Evolutionary conservation across 2,113 vertebrate species (phyloP).

Genomic region (Eurystomus gularis): DNA sequence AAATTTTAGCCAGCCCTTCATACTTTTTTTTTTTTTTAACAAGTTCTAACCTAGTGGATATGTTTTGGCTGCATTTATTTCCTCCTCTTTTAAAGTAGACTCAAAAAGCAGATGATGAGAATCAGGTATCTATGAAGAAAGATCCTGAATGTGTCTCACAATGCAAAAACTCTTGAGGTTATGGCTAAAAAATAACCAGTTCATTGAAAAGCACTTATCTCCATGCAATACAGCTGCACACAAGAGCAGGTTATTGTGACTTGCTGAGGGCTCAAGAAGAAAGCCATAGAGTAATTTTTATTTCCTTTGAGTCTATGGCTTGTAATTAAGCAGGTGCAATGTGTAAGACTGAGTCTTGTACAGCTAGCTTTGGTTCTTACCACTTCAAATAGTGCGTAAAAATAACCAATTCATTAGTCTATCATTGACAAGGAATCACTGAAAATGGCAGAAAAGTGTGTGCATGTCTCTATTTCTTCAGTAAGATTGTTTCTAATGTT

Average conservation of each 20-base stretch:
- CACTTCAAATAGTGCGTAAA: neutral
- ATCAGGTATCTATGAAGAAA: neutral
- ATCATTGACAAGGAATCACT: neutral
- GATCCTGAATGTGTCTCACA: neutral
- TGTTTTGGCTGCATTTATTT: neutral
- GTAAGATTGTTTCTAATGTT: neutral
- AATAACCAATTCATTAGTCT: neutral
- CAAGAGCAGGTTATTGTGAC: neutral
- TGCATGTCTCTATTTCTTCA: neutral
- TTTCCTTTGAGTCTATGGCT: neutral
- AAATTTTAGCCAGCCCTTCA: neutral
- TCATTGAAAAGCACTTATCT: neutral
- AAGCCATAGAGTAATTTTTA: neutral
- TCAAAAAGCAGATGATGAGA: neutral
- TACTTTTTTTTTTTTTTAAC: neutral
- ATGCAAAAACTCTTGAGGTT: neutral
- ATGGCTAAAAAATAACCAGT: neutral
- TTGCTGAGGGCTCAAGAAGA: neutral
- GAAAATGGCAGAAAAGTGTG: neutral
- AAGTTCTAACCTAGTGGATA: neutral
- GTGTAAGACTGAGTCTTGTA: neutral
- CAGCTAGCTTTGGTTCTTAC: neutral
- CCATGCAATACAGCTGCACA: neutral
- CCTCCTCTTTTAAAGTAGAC: accelerated
- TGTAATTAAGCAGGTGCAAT: neutral